These are phyloP conservation scores for Pithys albifrons DNA, from an alignment of 2,113 vertebrate genomes.

Conservation along the genomic window DNA sequence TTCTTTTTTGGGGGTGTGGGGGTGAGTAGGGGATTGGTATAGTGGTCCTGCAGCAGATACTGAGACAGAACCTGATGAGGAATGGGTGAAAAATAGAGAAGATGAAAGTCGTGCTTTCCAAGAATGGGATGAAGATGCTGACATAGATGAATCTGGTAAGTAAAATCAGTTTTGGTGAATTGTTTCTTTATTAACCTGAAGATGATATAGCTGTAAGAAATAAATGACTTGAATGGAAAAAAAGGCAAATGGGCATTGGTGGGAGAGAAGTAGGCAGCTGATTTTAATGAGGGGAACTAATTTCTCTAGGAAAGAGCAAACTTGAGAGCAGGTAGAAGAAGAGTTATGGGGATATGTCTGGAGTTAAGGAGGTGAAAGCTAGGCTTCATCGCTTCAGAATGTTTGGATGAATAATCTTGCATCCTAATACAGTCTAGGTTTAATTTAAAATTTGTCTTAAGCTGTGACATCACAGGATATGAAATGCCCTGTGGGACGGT, in stretches of 20 bases:
- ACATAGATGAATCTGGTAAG: conserved; percentile 94
- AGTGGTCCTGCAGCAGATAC: conserved; percentile 82
- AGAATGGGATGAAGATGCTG: conserved; percentile 96
- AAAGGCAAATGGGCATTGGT: not conserved
- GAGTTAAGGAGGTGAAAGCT: not conserved
- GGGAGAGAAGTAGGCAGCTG: not conserved
- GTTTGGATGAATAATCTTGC: not conserved
- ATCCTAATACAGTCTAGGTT: not conserved
- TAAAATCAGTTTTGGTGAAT: not conserved
- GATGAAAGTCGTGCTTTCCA: conserved; percentile 91
- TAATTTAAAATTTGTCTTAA: not conserved
- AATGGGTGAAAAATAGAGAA: conserved; percentile 87
- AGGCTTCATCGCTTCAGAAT: not conserved
- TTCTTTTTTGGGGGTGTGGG: not conserved
- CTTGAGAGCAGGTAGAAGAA: not conserved
- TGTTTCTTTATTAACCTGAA: not conserved
- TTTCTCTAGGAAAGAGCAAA: not conserved
- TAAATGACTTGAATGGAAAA: not conserved
- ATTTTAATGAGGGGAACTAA: not conserved
- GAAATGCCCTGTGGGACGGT: not conserved
- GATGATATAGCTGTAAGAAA: not conserved
- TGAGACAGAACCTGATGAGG: conserved; percentile 88
- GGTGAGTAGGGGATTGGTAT: conserved; percentile 84
- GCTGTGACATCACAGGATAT: not conserved
- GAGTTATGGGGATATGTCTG: not conserved